These are phyloP conservation scores for Herpetotheres cachinnans DNA, from an alignment of 2,113 vertebrate species.

Conservation along the genomic window DNA sequence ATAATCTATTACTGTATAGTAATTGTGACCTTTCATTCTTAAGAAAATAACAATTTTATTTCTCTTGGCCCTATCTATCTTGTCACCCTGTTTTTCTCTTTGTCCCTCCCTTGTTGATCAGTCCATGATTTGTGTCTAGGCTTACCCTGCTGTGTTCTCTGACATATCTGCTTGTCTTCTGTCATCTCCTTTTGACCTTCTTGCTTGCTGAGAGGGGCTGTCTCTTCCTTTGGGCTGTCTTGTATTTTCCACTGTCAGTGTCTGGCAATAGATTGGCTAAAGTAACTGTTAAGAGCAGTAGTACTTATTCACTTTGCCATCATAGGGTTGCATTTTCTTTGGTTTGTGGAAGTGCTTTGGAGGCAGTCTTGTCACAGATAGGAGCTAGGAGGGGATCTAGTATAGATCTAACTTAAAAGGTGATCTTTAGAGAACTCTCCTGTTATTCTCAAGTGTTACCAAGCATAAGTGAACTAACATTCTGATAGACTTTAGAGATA, in stretches of 20 bases:
- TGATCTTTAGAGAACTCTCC: neutral
- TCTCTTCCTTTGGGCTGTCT: neutral
- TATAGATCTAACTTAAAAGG: neutral
- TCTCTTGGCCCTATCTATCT: neutral
- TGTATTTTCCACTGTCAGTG: neutral
- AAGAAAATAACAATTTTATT: neutral
- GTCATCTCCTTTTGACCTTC: neutral
- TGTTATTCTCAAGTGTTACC: neutral
- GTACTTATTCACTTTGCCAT: neutral
- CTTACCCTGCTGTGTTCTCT: neutral
- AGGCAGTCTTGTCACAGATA: neutral
- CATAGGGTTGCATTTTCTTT: neutral
- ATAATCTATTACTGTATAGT: neutral
- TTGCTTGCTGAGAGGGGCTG: neutral
- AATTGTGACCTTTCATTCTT: neutral
- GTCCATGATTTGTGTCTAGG: neutral
- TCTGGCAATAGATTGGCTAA: neutral
- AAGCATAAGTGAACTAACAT: neutral
- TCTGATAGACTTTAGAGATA: neutral
- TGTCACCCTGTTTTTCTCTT: neutral
- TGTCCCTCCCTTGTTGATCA: neutral
- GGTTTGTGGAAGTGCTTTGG: neutral
- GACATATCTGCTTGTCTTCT: neutral
- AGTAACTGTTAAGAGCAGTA: neutral
- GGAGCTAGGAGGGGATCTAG: neutral